phyloP scores from a whole-genome alignment of 2,113 vertebrate species.

The Oryzias woworae region DNA sequence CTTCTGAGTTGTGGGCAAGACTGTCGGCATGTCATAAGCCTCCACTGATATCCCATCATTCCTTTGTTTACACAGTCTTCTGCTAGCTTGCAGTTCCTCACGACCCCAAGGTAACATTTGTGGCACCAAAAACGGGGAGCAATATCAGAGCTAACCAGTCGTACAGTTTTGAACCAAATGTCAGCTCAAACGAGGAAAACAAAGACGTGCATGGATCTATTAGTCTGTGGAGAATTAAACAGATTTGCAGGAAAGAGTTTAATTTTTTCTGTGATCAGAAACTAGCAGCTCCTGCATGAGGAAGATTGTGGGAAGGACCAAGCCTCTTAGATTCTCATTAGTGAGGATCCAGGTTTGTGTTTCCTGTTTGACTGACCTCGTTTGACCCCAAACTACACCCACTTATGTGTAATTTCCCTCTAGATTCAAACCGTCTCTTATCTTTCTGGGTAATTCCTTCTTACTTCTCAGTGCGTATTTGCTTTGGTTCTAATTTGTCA shows the following conservation, averaged over 20 bases:
- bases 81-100: too few relatives aligned
- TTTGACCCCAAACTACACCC: slow-evolving; percentile 31
- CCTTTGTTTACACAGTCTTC: too few relatives aligned
- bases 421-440: background rate
- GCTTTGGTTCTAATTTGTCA: slow-evolving; percentile 7
- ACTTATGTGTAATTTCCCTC: slow-evolving; percentile 34
- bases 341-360: slow-evolving; percentile 17
- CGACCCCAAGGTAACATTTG: too few relatives aligned
- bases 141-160: too few relatives aligned
- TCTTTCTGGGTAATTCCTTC: slow-evolving; percentile 9
- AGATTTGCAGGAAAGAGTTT: background rate
- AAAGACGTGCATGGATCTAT: too few relatives aligned
- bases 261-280: background rate
- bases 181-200: too few relatives aligned
- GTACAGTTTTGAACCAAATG: too few relatives aligned
- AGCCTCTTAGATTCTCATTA: slow-evolving; percentile 27
- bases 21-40: too few relatives aligned
- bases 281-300: background rate
- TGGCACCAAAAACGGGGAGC: too few relatives aligned
- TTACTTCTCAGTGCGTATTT: background rate
- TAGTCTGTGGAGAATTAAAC: slow-evolving; percentile 5
- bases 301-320: slow-evolving; percentile 31
- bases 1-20: too few relatives aligned
- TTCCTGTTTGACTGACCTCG: slow-evolving; percentile 50
- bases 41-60: too few relatives aligned